Evolutionary conservation across 2,888 invertebrate genomes (phyloP).

Genomic region (Leptinotarsa peninsularis): DNA sequence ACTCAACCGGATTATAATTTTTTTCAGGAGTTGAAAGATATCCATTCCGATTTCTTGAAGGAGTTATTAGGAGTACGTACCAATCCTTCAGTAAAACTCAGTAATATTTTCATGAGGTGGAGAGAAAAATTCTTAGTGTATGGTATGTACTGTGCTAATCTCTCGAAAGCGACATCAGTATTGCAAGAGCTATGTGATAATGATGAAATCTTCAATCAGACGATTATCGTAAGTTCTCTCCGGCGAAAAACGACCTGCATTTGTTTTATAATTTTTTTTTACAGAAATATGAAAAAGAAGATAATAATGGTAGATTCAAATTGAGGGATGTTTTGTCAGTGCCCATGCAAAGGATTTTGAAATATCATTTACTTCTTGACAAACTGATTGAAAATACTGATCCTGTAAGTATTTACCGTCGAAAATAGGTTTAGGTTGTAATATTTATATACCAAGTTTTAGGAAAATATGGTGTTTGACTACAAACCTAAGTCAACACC

Average conservation of each 20-base stretch:
- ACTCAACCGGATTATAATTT: neutral
- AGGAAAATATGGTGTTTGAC: no score
- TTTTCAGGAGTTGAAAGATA: conserved; percentile 83
- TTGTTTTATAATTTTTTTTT: conserved; percentile 49
- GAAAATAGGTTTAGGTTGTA: neutral
- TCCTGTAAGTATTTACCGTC: conserved; percentile 70
- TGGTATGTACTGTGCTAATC: conserved; percentile 95
- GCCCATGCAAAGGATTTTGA: conserved; percentile 98
- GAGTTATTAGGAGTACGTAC: conserved; percentile 82
- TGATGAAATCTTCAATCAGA: conserved; percentile 75
- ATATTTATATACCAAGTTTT: neutral
- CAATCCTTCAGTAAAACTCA: conserved; percentile 73
- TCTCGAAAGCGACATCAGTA: conserved; percentile 88
- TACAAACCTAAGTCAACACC: no score
- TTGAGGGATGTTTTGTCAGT: conserved; percentile 95
- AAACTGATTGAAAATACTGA: conserved; percentile 90
- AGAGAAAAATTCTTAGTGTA: conserved; percentile 92
- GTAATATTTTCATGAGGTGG: conserved; percentile 90
- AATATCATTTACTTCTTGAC: conserved; percentile 94
- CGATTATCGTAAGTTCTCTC: conserved; percentile 73
- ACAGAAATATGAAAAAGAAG: conserved; percentile 92
- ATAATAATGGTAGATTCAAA: conserved; percentile 95
- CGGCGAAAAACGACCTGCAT: neutral
- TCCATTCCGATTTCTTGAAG: conserved; percentile 85
- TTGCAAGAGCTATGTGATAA: conserved; percentile 82